Evolutionary conservation across 1,140 invertebrate genomes (phyloP).

Genomic region (Araneus ventricosus): DNA sequence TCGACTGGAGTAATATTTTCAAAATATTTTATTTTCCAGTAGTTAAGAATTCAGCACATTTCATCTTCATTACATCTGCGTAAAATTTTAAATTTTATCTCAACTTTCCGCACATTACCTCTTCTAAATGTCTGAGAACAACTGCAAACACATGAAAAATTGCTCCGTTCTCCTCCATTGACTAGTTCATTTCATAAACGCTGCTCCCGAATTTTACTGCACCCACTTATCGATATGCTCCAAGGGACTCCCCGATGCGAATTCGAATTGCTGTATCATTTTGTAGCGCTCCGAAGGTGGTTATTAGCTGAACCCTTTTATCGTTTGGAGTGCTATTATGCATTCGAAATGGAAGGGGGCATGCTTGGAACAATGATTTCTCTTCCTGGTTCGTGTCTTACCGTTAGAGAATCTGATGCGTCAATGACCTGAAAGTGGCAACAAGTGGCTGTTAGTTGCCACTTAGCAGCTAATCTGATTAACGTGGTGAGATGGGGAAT

Average conservation of each 20-base stretch:
- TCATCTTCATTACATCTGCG: no score
- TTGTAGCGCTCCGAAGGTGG: background rate
- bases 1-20: no score
- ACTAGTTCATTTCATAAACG: background rate
- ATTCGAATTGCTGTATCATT: constrained; percentile 16
- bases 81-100: no score
- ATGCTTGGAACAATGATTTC: background rate
- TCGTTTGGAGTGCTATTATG: background rate
- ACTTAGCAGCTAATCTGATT: background rate
- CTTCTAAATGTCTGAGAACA: no score
- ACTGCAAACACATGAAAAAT: background rate
- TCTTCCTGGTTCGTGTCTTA: constrained; percentile 24
- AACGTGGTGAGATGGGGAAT: background rate
- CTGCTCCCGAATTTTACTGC: background rate
- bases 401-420: background rate
- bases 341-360: background rate
- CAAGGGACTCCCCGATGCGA: background rate
- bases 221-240: background rate
- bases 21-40: no score
- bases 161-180: background rate
- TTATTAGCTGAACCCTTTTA: background rate
- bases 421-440: constrained; percentile 35
- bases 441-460: background rate
- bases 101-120: no score
- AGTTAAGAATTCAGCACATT: no score